A percentile compares a stretch with the other conserved stretches of the same genome.
These are phyloP conservation scores for Chionoecetes opilio DNA, from an alignment of 1,140 invertebrate species.

Conservation along the genomic window DNA sequence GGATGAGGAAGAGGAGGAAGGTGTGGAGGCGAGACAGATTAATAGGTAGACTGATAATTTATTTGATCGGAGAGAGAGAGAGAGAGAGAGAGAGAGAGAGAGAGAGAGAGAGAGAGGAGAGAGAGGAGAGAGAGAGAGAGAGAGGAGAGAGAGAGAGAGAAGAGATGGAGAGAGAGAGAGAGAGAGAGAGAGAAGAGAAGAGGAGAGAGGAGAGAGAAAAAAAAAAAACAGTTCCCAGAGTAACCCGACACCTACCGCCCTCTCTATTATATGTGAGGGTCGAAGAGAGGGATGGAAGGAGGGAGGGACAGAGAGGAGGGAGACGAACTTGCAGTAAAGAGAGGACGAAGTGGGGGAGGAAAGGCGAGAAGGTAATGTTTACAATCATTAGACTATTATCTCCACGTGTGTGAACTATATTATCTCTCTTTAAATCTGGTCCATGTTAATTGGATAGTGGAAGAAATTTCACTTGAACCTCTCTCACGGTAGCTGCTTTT, in stretches of 20 bases:
- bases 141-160: conserved; percentile 18
- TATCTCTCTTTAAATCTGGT: conserved; percentile 11
- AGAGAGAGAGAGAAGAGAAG: conserved; percentile 40
- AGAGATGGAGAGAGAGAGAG: conserved; percentile 21
- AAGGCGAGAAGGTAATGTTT: neutral
- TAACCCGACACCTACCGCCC: too few species aligned
- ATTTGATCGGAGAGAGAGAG: neutral
- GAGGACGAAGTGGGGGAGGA: neutral
- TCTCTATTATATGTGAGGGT: too few species aligned
- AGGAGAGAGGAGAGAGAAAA: neutral
- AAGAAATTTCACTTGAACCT: too few species aligned
- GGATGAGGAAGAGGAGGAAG: neutral
- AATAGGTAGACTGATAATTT: too few species aligned
- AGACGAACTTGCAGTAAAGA: neutral
- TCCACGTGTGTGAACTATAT: conserved; percentile 27
- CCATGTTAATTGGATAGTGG: neutral
- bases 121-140: neutral
- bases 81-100: conserved; percentile 30
- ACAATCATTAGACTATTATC: conserved; percentile 30
- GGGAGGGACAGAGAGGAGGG: neutral
- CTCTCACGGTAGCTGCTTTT: neutral
- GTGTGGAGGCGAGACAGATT: too few species aligned
- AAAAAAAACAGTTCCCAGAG: neutral
- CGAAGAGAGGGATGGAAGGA: neutral
- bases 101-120: conserved; percentile 34